Evolutionary conservation across 2,113 vertebrate species (phyloP), one percentile per base, ranked within the genome.

Genomic region (Alaudala cheleensis): DNA sequence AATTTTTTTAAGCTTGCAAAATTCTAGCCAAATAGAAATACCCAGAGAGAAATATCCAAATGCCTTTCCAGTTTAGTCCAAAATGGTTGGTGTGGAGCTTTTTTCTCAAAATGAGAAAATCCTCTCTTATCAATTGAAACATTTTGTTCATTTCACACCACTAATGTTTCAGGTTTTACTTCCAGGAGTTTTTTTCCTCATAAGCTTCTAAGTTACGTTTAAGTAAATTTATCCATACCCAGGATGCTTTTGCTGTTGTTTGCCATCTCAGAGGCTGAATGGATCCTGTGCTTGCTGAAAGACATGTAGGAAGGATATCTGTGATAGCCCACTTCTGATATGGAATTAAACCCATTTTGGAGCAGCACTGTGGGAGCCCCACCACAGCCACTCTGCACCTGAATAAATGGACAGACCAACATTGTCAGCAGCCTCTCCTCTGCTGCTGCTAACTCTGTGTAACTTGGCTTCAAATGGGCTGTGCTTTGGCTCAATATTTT

Each of bases 371-470:
- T 67, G 49, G 86, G 49, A 85, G 77, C 19, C 20, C 20, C 66
- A 57, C 4, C 22, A 37, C 29, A 66, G 33, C 42, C 61, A 6
- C 20, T 33, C 44, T 76, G 17, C 7, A 67, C 40, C 61, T 44
- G 50, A 51, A 11, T n/a, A 53, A 71, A 42, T 0, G 57, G 31
- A 44, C 1, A 79, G 40, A 60, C 4, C 0, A 7, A 56, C 15
- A 20, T 3, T 44, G 23, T 18, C 44, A 62, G 37, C 37, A 90
- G 60, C 49, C 24, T 49, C 33, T 29, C 33, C 66, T 49, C 60
- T 93, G 37, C 66, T 85, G 28, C 25, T 60, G 56, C 16, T 50
- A 42, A 28, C 24, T 58, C 34, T 44, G 1, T 8, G 17, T 16
- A 67, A 51, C 14, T 56, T 81, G 50, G 15, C 39, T 81, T 61